Base-by-base conservation (phyloP, 2,888 invertebrate genomes). In the Gortyna flavago region DNA sequence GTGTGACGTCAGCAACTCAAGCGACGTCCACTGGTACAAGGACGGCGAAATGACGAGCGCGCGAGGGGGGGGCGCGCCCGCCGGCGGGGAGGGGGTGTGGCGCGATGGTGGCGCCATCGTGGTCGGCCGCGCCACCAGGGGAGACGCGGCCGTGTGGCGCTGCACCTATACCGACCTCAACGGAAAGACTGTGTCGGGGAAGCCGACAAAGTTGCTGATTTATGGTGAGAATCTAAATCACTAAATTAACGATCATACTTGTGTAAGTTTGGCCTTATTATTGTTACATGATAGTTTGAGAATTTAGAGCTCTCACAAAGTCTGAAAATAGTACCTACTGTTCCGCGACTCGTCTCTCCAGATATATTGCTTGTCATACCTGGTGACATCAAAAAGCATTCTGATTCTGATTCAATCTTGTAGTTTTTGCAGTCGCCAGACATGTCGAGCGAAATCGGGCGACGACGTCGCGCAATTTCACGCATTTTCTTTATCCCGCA, bases 71-170 rank as follows among this genome's bases (percentile, higher is more conserved):
- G 89, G 89, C 13, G 78, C 83, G 54, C 88, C 57, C 64, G 90
- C 86, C 0, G 90, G 91, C 0, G 91, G 91, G 0, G 93, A 93
- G 71, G 91, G 93, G 4, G 89, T 93, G 72, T 95, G 94, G 94
- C 90, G 90, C 4, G 94, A 93, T 21, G 89, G 89, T 0, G 88
- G 87, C 11, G 91, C 91, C 13, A 89, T 94, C 48, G 93, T 95
- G 82, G 93, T 96, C n/a, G 94, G 93, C 2, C 92, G 96, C 6
- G 96, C 96, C 7, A 93, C 95, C 0, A 89, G 96, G 0, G 97
- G 97, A 41, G 98, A 98, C 90, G 97, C 98, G 61, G 98, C 98
- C 0, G 94, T 97, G 71, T 98, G 98, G 97, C 97, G 97, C 78
- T 98, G 98, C 90, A 97, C 97, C 44, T 97, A 98, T 0, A 97